Evolutionary conservation across 1,140 invertebrate genomes (phyloP).

Genomic region (Anoplophora glabripennis): DNA sequence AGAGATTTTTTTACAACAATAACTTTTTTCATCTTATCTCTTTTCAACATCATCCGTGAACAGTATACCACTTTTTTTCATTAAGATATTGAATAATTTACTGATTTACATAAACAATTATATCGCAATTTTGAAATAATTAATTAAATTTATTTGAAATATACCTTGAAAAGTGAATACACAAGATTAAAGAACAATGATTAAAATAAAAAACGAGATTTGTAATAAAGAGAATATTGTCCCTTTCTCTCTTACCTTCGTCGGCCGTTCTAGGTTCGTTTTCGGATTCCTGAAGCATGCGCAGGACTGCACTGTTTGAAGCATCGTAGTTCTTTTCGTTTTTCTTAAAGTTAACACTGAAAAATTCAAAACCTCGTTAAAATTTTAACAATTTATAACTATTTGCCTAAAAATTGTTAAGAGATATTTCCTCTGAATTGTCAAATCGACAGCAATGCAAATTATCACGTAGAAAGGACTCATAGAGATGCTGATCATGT

Average conservation of each 20-base stretch:
- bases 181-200: background rate
- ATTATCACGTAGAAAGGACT: too few relatives aligned
- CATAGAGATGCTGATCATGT: too few relatives aligned
- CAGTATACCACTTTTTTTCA: too few relatives aligned
- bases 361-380: slow-evolving; percentile 36
- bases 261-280: slow-evolving; percentile 72
- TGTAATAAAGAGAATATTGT: background rate
- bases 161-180: background rate
- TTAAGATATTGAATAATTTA: too few relatives aligned
- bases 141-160: too few relatives aligned
- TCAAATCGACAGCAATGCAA: too few relatives aligned
- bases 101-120: too few relatives aligned
- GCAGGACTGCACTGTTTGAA: slow-evolving; percentile 86
- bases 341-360: slow-evolving; percentile 93
- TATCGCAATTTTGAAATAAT: too few relatives aligned
- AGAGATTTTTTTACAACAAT: too few relatives aligned
- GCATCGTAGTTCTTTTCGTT: slow-evolving; percentile 86
- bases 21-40: too few relatives aligned
- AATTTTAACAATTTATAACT: background rate
- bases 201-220: background rate
- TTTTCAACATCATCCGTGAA: too few relatives aligned
- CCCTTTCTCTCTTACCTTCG: slow-evolving; percentile 57
- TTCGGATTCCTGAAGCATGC: slow-evolving; percentile 87
- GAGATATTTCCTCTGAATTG: too few relatives aligned
- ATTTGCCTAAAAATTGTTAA: slow-evolving; percentile 1